These are phyloP conservation scores for Epirrhoe tristata DNA, from an alignment of 2,888 invertebrate genomes.

Conservation along the genomic window DNA sequence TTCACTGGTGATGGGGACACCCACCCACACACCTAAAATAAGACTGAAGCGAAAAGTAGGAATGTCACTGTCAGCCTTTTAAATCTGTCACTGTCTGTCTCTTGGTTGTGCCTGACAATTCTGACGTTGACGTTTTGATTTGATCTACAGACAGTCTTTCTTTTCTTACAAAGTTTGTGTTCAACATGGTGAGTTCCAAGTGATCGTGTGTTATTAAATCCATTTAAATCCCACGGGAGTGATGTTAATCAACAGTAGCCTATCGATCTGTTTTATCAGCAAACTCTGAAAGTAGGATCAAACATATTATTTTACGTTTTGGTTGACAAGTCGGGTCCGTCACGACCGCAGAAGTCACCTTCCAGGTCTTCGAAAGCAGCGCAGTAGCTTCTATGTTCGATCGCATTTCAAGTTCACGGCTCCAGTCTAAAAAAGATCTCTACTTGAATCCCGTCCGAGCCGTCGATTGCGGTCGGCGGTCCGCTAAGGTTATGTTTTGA, in stretches of 20 bases:
- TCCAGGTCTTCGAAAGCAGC: slow-evolving; percentile 3
- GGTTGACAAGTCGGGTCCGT: neutral
- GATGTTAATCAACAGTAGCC: slow-evolving; percentile 23
- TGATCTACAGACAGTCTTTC: neutral
- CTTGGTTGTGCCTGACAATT: no score
- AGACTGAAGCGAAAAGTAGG: no score
- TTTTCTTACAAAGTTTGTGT: slow-evolving; percentile 70
- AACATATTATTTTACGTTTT: slow-evolving; percentile 19
- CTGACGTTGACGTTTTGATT: slow-evolving; percentile 48
- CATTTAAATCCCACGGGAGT: slow-evolving; percentile 55
- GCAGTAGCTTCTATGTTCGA: neutral
- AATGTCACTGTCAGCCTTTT: no score
- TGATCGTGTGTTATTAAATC: slow-evolving; percentile 57
- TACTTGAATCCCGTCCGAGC: neutral
- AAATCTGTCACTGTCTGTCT: no score
- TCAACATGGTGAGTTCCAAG: slow-evolving; percentile 77
- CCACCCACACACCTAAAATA: no score
- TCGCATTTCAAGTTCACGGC: neutral
- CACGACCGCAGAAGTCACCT: neutral
- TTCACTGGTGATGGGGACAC: no score
- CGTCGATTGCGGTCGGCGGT: neutral
- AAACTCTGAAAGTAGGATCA: neutral
- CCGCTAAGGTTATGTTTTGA: slow-evolving; percentile 19
- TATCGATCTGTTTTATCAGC: neutral
- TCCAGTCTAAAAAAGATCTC: neutral